A percentile compares a stretch with the other conserved stretches of the same genome.
Evolutionary conservation across 2,888 invertebrate species (phyloP).

Genomic region (Copidosoma aretas): DNA sequence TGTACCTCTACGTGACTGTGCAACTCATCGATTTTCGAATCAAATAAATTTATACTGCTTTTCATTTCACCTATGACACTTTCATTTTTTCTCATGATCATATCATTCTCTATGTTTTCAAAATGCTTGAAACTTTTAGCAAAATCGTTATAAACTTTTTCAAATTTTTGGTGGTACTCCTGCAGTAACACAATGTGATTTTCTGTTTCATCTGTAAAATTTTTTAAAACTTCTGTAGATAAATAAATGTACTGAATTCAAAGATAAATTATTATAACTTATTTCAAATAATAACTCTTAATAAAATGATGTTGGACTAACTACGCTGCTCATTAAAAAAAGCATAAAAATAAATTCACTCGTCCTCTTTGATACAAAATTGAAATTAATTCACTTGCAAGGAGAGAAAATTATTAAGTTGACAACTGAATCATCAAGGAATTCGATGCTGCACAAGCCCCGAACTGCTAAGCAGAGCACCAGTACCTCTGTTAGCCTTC

Average conservation of each 20-base stretch:
- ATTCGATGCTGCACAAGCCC: not conserved
- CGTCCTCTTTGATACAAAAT: too few relatives aligned
- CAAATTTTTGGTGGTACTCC: not conserved
- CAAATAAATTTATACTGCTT: conserved; percentile 3
- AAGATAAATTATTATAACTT: not conserved
- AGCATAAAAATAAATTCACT: too few relatives aligned
- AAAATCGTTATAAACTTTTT: conserved; percentile 6
- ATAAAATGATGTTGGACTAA: too few relatives aligned
- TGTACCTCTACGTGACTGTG: conserved; percentile 15
- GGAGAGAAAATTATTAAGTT: not conserved
- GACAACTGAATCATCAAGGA: too few relatives aligned
- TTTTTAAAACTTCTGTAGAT: too few relatives aligned
- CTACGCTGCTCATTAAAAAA: too few relatives aligned
- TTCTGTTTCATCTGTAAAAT: conserved; percentile 19
- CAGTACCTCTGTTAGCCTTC: conserved; percentile 61
- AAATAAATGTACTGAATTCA: too few relatives aligned
- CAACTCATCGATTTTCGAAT: conserved; percentile 3
- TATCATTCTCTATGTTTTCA: not conserved
- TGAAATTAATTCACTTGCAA: not conserved
- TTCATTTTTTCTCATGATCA: conserved; percentile 3
- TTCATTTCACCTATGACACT: conserved; percentile 10
- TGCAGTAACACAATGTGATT: not conserved
- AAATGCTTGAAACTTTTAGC: conserved; percentile 34
- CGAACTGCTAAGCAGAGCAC: not conserved
- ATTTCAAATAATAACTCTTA: too few relatives aligned